These are phyloP conservation scores for Tetrax tetrax DNA, from an alignment of 2,113 vertebrate genomes.

Conservation along the genomic window DNA sequence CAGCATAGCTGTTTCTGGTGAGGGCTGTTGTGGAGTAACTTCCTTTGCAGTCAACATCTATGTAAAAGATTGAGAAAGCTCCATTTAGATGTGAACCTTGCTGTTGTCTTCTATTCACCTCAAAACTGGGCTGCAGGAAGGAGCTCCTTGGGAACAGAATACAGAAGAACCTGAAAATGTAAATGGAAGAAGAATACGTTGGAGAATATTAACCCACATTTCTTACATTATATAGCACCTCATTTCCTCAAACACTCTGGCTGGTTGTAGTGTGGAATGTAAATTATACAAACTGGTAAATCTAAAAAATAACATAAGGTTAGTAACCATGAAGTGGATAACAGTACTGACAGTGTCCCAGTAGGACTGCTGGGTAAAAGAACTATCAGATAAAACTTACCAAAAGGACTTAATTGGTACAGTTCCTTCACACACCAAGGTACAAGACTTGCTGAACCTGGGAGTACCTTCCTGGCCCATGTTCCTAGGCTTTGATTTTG, in stretches of 20 bases:
- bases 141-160: neutral
- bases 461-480: neutral
- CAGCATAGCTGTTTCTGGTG: neutral
- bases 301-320: neutral
- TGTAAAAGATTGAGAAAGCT: neutral
- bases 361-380: neutral
- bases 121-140: neutral
- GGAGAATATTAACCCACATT: neutral
- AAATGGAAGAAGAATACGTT: neutral
- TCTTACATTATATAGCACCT: neutral
- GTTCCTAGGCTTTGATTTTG: neutral
- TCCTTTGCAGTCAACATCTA: neutral
- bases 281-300: neutral
- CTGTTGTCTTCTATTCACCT: neutral
- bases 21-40: neutral
- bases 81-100: neutral
- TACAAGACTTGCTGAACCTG: neutral
- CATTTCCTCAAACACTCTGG: neutral
- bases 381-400: neutral
- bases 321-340: neutral
- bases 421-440: neutral
- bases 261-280: neutral
- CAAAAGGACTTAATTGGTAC: neutral
- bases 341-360: neutral
- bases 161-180: neutral